Evolutionary conservation across 2,888 invertebrate species (phyloP).

Genomic region (Eristalinus sepulchralis): DNA sequence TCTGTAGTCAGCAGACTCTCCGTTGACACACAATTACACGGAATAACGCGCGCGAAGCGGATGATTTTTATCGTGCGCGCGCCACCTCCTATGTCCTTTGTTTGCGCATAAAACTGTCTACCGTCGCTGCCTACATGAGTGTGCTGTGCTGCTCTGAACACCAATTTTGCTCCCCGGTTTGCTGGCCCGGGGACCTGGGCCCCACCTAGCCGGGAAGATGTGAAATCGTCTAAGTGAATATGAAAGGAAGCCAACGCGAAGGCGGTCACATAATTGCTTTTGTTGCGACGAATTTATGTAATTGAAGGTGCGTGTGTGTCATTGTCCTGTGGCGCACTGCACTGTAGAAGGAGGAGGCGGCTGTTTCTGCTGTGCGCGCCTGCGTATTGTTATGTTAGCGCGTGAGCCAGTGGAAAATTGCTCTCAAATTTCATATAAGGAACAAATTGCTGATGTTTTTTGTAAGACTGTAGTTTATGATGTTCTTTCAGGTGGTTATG

Average conservation of each 20-base stretch:
- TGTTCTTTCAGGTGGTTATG: background rate
- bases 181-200: background rate
- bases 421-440: background rate
- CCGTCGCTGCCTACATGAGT: background rate
- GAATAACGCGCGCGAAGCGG: slow-evolving; percentile 9
- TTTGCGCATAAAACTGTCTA: background rate
- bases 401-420: slow-evolving; percentile 5
- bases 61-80: slow-evolving; percentile 16
- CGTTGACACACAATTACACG: slow-evolving; percentile 26
- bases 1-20: background rate
- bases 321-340: background rate
- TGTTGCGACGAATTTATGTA: slow-evolving; percentile 27
- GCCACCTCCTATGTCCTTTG: background rate
- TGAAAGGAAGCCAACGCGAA: background rate
- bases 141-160: background rate
- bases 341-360: background rate
- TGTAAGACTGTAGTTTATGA: background rate
- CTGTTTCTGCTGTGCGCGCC: background rate
- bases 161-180: background rate
- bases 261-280: slow-evolving; percentile 24
- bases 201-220: background rate
- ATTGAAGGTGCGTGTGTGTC: slow-evolving; percentile 18
- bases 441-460: background rate
- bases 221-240: slow-evolving; percentile 1
- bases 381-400: background rate